Conservation (phyloP, 2,888 invertebrate species). For the Cetonia aurata region DNA sequence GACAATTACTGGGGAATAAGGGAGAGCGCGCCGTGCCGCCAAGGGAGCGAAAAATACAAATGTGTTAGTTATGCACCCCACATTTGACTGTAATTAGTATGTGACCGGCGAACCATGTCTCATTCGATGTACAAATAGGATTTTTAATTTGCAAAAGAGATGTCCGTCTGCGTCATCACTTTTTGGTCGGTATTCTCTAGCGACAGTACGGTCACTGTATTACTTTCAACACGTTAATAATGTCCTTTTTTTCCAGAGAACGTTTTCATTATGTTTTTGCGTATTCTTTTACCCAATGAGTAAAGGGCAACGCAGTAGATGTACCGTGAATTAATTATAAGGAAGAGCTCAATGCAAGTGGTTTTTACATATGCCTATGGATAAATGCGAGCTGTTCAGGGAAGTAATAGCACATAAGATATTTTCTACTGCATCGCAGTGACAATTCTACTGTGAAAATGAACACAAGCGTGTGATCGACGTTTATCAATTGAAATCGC, state of each 20-base stretch:
- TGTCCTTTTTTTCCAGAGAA: constrained; percentile 34
- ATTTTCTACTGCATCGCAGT: too few species aligned
- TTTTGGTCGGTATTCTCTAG: constrained; percentile 22
- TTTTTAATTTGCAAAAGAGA: constrained; percentile 41
- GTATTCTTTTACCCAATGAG: constrained; percentile 7
- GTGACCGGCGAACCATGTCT: constrained; percentile 37
- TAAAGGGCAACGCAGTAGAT: too few species aligned
- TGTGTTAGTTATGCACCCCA: constrained; percentile 44
- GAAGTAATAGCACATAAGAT: too few species aligned
- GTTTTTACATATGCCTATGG: background rate
- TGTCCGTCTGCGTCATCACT: constrained; percentile 41
- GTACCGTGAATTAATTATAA: constrained; percentile 6
- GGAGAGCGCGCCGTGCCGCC: constrained; percentile 12
- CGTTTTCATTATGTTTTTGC: constrained; percentile 31
- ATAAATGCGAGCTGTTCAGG: too few species aligned
- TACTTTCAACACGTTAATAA: constrained; percentile 38
- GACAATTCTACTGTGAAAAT: too few species aligned
- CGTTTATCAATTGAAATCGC: too few species aligned
- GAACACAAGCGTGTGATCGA: too few species aligned
- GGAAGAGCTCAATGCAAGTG: background rate
- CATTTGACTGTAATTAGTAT: constrained; percentile 44
- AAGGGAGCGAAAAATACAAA: constrained; percentile 40
- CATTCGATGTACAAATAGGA: constrained; percentile 42
- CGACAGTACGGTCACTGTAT: constrained; percentile 18
- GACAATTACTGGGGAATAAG: constrained; percentile 34